Conservation (phyloP, 2,113 vertebrate genomes). For the Gymnocephalus cernua region DNA sequence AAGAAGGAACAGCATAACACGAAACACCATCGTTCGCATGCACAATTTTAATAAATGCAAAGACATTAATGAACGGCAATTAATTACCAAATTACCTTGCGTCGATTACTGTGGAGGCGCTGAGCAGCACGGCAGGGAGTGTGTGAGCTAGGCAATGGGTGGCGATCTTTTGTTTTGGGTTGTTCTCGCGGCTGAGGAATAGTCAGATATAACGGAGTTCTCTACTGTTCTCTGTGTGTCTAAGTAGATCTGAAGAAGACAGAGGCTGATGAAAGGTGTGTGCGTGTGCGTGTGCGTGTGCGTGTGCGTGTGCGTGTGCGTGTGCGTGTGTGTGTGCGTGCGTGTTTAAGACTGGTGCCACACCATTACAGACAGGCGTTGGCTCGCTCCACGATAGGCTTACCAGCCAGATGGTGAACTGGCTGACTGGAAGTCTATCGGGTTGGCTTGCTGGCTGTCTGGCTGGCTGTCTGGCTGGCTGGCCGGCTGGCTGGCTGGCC, state of each 20-base stretch:
- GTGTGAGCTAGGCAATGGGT: constrained; percentile 43
- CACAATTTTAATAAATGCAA: constrained; percentile 64
- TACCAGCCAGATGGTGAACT: constrained; percentile 60
- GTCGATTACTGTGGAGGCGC: constrained; percentile 56
- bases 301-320: constrained; percentile 1
- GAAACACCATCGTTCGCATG: constrained; percentile 36
- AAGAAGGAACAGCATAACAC: constrained; percentile 15
- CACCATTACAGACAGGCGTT: constrained; percentile 62
- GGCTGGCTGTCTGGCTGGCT: constrained; percentile 51
- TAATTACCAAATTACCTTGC: constrained; percentile 80
- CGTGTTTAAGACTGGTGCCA: constrained; percentile 34
- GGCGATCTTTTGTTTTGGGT: constrained; percentile 68
- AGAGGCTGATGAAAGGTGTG: constrained; percentile 31
- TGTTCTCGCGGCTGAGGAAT: constrained; percentile 31
- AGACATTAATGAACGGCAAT: constrained; percentile 45
- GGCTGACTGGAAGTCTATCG: constrained; percentile 41
- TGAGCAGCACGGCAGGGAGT: constrained; percentile 39
- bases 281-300: constrained; percentile 7
- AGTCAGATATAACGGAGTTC: constrained; percentile 31
- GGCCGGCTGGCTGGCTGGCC: constrained; percentile 37
- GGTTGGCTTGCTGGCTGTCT: constrained; percentile 49
- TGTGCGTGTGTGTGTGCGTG: constrained; percentile 14
- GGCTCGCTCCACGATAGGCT: constrained; percentile 44
- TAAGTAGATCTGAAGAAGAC: constrained; percentile 48
- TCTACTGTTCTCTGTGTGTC: constrained; percentile 40